A percentile compares a stretch with the other conserved stretches of the same genome.
Evolutionary conservation across 30 jellyfish, hydroid and myxozoan genomes (phyloP).

Genomic region (Chrysaora quinquecirrha): DNA sequence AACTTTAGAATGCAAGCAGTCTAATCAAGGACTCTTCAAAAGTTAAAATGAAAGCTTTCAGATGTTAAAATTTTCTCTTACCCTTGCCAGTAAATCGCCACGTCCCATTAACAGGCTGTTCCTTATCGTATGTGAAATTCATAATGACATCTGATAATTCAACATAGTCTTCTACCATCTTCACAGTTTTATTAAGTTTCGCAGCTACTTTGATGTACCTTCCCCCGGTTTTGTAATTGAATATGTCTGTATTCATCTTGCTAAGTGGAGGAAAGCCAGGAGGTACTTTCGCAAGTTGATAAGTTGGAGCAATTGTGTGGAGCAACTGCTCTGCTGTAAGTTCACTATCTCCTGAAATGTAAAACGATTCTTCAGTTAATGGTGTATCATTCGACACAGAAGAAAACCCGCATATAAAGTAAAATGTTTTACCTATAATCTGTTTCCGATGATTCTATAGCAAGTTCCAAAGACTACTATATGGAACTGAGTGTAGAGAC

Average conservation of each 20-base stretch:
- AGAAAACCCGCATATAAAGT: too few relatives aligned
- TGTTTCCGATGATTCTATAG: too few relatives aligned
- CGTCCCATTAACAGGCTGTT: constrained; percentile 84
- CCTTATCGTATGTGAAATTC: constrained; percentile 91
- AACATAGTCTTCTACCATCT: constrained; percentile 76
- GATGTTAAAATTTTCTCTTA: too few relatives aligned
- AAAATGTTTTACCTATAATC: too few relatives aligned
- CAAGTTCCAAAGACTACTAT: too few relatives aligned
- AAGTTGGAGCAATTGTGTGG: constrained; percentile 96
- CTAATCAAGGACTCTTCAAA: too few relatives aligned
- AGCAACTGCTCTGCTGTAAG: constrained; percentile 91
- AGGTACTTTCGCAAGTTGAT: constrained; percentile 91
- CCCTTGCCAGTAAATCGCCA: constrained; percentile 92
- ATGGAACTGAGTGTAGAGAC: too few relatives aligned
- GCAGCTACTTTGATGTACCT: constrained; percentile 86
- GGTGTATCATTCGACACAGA: too few relatives aligned
- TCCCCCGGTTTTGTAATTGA: constrained; percentile 89
- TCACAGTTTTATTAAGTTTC: constrained; percentile 70
- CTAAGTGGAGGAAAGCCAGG: constrained; percentile 98
- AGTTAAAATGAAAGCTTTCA: too few relatives aligned
- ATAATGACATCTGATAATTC: constrained; percentile 65
- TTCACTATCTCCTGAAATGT: constrained; percentile 64
- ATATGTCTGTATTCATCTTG: constrained; percentile 91
- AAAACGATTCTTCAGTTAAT: too few relatives aligned
- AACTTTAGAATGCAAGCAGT: too few relatives aligned